Evolutionary conservation across 92 coral and sea anemone species (phyloP), one percentile per base, ranked within the genome.

Genomic region (Paragorgia papillata): DNA sequence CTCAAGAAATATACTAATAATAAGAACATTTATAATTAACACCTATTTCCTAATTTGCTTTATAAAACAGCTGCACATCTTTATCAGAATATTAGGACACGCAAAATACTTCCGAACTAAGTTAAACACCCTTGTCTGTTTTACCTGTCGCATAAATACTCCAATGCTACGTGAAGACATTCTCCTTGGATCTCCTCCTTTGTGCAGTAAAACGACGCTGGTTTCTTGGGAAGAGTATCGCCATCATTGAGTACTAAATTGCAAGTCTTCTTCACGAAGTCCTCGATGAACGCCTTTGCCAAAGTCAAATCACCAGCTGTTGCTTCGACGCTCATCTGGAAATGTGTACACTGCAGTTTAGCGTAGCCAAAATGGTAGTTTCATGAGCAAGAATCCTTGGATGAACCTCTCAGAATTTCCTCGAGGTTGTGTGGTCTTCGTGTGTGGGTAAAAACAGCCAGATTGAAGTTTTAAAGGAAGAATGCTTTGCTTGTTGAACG

Each of bases 61-160:
- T n/a, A n/a, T n/a, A n/a, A n/a, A n/a, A n/a, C n/a, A n/a, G n/a
- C n/a, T n/a, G n/a, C n/a, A n/a, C n/a, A n/a, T n/a, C n/a, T n/a
- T n/a, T n/a, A n/a, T n/a, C n/a, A n/a, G n/a, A n/a, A n/a, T n/a
- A n/a, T n/a, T n/a, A n/a, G n/a, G n/a, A n/a, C n/a, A n/a, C n/a
- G n/a, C n/a, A n/a, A n/a, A n/a, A n/a, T n/a, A n/a, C n/a, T n/a
- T n/a, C n/a, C n/a, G n/a, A n/a, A n/a, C n/a, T n/a, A n/a, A n/a
- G n/a, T 68, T 48, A 44, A 44, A 69, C 1, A 21, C 5, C 61
- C 17, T 51, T 3, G 25, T 13, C 7, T 56, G 10, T 46, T 79
- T 64, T 74, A 89, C 99, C 97, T 84, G 68, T 77, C 84, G 3
- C 75, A 75, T 28, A 91, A 84, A 83, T 87, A 95, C 69, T 91